These are phyloP conservation scores for Oligia strigilis DNA, from an alignment of 2,888 invertebrate species.

Conservation along the genomic window DNA sequence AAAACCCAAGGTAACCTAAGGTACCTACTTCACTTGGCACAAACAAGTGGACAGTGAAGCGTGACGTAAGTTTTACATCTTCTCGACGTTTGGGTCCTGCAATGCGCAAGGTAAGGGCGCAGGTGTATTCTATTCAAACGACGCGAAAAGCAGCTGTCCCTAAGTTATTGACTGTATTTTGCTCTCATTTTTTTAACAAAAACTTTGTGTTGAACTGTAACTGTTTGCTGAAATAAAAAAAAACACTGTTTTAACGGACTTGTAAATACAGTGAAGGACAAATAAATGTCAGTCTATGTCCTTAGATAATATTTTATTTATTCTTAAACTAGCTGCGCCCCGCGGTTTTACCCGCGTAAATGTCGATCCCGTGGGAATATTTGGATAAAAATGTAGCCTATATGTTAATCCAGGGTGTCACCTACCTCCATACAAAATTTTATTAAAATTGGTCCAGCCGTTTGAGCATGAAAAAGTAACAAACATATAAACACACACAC, in stretches of 20 bases:
- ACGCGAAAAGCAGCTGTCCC: not conserved
- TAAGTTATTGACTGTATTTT: slow-evolving; percentile 17
- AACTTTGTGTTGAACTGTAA: not conserved
- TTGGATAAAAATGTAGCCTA: too few species aligned
- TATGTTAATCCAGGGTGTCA: too few species aligned
- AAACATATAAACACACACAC: too few species aligned
- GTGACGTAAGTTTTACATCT: slow-evolving; percentile 1
- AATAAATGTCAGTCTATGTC: too few species aligned
- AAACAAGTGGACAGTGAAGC: not conserved
- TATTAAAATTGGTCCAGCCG: too few species aligned
- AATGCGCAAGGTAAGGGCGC: slow-evolving; percentile 25
- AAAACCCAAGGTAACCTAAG: not conserved
- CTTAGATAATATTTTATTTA: not conserved
- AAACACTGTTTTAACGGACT: not conserved
- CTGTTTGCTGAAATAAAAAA: not conserved
- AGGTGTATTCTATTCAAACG: slow-evolving; percentile 33
- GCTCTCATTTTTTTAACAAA: slow-evolving; percentile 6
- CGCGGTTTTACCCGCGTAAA: too few species aligned
- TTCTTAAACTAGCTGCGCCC: too few species aligned
- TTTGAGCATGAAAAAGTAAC: too few species aligned
- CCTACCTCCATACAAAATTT: too few species aligned
- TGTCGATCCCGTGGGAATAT: too few species aligned
- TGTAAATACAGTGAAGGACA: not conserved
- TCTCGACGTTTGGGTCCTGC: slow-evolving; percentile 1
- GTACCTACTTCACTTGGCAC: not conserved